phyloP scores from a whole-genome alignment of 2,113 vertebrate genomes.

The Trichechus manatus region DNA sequence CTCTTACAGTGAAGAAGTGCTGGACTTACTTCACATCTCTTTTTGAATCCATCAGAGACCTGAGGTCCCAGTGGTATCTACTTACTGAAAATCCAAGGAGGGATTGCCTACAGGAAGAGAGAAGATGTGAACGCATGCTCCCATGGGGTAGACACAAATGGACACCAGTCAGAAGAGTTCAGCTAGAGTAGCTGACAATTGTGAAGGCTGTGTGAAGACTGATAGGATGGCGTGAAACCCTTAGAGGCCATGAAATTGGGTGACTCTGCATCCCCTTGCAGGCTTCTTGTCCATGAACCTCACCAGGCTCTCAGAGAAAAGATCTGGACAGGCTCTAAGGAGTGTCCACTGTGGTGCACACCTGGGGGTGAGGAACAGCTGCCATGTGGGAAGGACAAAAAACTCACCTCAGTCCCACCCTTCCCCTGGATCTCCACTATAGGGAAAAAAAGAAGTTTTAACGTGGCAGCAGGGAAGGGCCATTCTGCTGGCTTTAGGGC shows the following conservation, averaged over 20 bases:
- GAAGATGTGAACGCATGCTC: fast-evolving
- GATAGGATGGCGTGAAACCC: fast-evolving
- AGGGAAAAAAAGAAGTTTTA: neutral
- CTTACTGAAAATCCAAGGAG: neutral
- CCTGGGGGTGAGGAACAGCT: neutral
- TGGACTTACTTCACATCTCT: neutral
- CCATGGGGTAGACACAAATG: fast-evolving
- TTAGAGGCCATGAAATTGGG: neutral
- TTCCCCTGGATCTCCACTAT: neutral
- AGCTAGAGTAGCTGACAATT: fast-evolving
- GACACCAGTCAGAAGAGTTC: neutral
- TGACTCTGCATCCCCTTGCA: neutral
- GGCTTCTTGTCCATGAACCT: neutral
- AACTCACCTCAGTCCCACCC: too few species aligned
- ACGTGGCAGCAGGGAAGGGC: neutral
- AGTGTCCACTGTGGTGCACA: neutral
- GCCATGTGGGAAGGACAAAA: fast-evolving
- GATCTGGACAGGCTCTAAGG: neutral
- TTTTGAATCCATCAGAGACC: neutral
- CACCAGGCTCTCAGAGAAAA: neutral
- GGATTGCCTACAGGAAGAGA: neutral
- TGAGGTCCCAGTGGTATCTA: neutral
- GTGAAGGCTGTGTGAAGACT: too few species aligned
- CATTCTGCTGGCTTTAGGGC: neutral
- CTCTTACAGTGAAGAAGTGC: neutral